These are phyloP conservation scores for Selene dorsalis DNA, from an alignment of 2,797 vertebrate species.

Conservation along the genomic window DNA sequence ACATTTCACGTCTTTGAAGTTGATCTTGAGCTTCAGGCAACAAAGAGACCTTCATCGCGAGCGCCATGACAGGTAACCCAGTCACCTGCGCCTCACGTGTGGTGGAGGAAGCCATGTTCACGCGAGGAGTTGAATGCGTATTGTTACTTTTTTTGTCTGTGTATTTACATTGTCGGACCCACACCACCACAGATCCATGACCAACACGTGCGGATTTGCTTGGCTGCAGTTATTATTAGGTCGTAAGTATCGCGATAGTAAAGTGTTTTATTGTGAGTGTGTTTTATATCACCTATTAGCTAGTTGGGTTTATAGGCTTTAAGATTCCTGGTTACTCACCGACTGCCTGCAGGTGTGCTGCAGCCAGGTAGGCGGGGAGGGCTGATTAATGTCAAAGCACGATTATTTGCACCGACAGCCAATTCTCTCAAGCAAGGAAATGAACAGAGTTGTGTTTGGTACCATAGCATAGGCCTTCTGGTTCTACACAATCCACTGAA, in stretches of 20 bases:
- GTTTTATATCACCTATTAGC: neutral
- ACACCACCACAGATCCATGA: too few species aligned
- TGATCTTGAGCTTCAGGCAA: slow-evolving; percentile 62
- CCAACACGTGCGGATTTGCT: neutral
- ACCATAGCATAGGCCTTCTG: neutral
- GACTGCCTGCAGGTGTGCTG: slow-evolving; percentile 35
- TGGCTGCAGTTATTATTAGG: neutral
- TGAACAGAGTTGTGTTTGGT: too few species aligned
- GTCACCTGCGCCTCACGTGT: slow-evolving; percentile 43
- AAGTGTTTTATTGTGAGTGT: neutral
- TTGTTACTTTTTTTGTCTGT: neutral
- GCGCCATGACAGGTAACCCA: slow-evolving; percentile 41
- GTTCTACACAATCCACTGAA: neutral
- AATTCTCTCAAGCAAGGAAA: neutral
- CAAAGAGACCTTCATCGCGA: slow-evolving; percentile 69
- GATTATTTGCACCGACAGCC: too few species aligned
- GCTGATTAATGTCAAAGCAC: neutral
- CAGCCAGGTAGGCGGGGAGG: slow-evolving; percentile 25
- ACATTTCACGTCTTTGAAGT: slow-evolving; percentile 74
- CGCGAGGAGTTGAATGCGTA: neutral
- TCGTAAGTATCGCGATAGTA: neutral
- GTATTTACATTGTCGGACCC: too few species aligned
- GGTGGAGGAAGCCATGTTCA: neutral
- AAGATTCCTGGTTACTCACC: slow-evolving; percentile 29
- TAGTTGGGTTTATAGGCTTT: neutral